Evolutionary conservation across 2,797 vertebrate species (phyloP).

Genomic region (Pteropus rufus): DNA sequence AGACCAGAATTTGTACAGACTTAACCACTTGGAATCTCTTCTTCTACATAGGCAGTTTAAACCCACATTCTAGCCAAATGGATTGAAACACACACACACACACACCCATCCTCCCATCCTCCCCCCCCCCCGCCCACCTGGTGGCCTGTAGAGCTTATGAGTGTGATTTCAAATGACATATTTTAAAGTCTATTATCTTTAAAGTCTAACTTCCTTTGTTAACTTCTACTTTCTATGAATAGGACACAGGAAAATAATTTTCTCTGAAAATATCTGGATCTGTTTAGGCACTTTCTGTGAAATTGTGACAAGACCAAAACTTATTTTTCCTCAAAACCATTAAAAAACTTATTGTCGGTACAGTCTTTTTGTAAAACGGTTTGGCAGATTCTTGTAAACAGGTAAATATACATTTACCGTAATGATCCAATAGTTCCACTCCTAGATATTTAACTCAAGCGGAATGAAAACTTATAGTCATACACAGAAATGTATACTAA

Average conservation of each 20-base stretch:
- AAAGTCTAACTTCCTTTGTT: slow-evolving; percentile 35
- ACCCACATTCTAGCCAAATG: not conserved
- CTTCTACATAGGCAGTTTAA: slow-evolving; percentile 1
- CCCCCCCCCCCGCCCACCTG: no score
- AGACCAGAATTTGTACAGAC: slow-evolving; percentile 21
- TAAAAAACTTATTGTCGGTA: slow-evolving; percentile 16
- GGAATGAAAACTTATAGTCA: slow-evolving; percentile 17
- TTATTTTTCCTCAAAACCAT: slow-evolving; percentile 25
- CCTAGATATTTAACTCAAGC: slow-evolving; percentile 23
- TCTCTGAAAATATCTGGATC: slow-evolving; percentile 52
- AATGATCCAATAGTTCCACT: not conserved
- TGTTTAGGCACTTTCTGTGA: slow-evolving; percentile 55
- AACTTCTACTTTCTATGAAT: slow-evolving; percentile 52
- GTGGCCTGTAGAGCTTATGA: not conserved
- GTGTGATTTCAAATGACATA: slow-evolving; percentile 21
- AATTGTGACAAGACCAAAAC: slow-evolving; percentile 20
- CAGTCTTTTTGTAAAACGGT: slow-evolving; percentile 8
- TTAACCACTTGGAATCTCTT: not conserved
- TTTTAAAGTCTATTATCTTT: slow-evolving; percentile 29
- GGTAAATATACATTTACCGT: not conserved
- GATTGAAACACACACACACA: not conserved
- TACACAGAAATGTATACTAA: not conserved
- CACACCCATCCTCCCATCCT: no score
- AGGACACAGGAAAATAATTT: slow-evolving; percentile 50
- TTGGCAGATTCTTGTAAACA: not conserved